These are phyloP conservation scores for Eupeodes latifasciatus DNA, from an alignment of 2,888 invertebrate species.

Conservation along the genomic window DNA sequence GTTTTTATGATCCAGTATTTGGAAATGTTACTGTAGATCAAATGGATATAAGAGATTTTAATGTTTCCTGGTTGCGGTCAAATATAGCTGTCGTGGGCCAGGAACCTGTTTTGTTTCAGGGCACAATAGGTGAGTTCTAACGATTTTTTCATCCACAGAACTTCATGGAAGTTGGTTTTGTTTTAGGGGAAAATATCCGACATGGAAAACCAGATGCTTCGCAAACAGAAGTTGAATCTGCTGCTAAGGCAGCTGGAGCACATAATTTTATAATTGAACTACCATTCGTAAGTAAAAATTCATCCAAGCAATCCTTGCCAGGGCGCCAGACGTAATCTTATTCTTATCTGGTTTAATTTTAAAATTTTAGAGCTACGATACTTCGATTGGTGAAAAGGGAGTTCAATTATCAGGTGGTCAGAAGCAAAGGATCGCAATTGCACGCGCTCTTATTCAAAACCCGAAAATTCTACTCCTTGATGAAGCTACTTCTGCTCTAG, in stretches of 20 bases:
- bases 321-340: too few relatives aligned
- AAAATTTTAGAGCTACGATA: constrained; percentile 89
- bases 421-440: constrained; percentile 93
- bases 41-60: constrained; percentile 87
- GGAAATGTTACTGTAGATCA: constrained; percentile 86
- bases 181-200: constrained; percentile 85
- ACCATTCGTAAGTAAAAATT: constrained; percentile 85
- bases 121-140: constrained; percentile 86
- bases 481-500: constrained; percentile 93
- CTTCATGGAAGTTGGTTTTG: background rate
- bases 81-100: constrained; percentile 94
- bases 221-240: constrained; percentile 88
- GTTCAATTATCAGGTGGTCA: constrained; percentile 93
- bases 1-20: constrained; percentile 87
- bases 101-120: constrained; percentile 93
- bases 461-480: constrained; percentile 91
- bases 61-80: constrained; percentile 89
- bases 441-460: constrained; percentile 90
- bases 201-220: constrained; percentile 90
- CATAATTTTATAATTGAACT: constrained; percentile 90
- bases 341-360: background rate
- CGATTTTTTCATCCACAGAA: background rate
- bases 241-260: constrained; percentile 90
- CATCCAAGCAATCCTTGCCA: background rate
- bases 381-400: constrained; percentile 91